phyloP scores from a whole-genome alignment of 2,113 vertebrate species.

The Salvelinus fontinalis region DNA sequence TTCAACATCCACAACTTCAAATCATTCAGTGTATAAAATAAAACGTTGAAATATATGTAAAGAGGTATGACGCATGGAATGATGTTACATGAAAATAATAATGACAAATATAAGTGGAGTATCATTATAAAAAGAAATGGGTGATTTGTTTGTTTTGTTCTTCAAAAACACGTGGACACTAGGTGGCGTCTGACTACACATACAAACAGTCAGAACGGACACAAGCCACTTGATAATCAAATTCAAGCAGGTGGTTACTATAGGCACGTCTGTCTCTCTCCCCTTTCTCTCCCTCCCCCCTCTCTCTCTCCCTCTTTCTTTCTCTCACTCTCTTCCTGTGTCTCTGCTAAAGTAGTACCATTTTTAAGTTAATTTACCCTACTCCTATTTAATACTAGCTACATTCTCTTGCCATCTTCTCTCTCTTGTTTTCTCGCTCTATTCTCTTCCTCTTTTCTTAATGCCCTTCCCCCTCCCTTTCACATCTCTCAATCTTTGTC shows the following conservation, averaged over 20 bases:
- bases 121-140: not conserved
- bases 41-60: slow-evolving; percentile 11
- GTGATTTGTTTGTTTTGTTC: slow-evolving; percentile 17
- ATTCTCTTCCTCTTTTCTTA: not conserved
- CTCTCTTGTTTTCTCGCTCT: slow-evolving; percentile 24
- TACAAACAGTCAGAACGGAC: not conserved
- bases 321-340: not conserved
- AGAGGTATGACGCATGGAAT: slow-evolving; percentile 50
- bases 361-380: slow-evolving; percentile 52
- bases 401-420: slow-evolving; percentile 54
- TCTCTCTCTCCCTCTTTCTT: not conserved
- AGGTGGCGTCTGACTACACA: slow-evolving; percentile 34
- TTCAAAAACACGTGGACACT: slow-evolving; percentile 8
- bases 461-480: slow-evolving; percentile 19
- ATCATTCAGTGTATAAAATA: slow-evolving; percentile 18
- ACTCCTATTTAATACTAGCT: slow-evolving; percentile 46
- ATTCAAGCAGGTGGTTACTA: slow-evolving; percentile 27
- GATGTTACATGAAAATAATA: slow-evolving; percentile 47
- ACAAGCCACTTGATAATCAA: not conserved
- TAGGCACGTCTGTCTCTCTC: not conserved
- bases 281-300: not conserved
- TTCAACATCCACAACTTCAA: slow-evolving; percentile 13
- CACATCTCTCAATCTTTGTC: slow-evolving; percentile 28
- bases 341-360: slow-evolving; percentile 7
- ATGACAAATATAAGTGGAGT: not conserved